Evolutionary conservation across 2,888 invertebrate genomes (phyloP).

Genomic region (Lymantria monacha): DNA sequence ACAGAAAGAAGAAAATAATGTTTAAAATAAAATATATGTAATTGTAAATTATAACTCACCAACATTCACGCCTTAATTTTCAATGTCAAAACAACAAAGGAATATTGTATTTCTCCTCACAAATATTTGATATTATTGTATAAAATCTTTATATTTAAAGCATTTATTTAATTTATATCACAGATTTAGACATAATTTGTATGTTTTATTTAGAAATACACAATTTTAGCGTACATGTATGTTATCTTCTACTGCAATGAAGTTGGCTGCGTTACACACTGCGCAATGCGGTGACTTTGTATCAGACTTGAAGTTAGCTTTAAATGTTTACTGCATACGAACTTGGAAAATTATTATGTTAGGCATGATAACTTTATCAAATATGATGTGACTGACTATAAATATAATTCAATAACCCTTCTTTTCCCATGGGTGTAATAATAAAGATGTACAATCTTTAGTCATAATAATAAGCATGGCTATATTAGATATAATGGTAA

Average conservation of each 20-base stretch:
- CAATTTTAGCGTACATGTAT: constrained; percentile 30
- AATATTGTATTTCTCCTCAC: neutral
- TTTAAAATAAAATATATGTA: too few relatives aligned
- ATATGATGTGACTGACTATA: too few relatives aligned
- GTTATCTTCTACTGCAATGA: constrained; percentile 47
- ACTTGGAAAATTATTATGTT: neutral
- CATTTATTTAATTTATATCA: constrained; percentile 30
- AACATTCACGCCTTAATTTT: constrained; percentile 17
- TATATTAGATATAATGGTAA: too few relatives aligned
- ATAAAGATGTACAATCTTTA: too few relatives aligned
- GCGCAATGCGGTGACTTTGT: constrained; percentile 61
- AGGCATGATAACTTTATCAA: too few relatives aligned
- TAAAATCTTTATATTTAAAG: constrained; percentile 2
- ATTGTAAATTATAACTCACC: constrained; percentile 17
- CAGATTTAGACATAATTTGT: constrained; percentile 29
- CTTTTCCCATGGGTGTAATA: too few relatives aligned
- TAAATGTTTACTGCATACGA: constrained; percentile 36
- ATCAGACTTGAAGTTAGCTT: constrained; percentile 48
- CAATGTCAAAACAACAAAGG: constrained; percentile 20
- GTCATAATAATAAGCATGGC: too few relatives aligned
- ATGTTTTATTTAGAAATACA: constrained; percentile 23
- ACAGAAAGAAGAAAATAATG: neutral
- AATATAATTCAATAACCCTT: too few relatives aligned
- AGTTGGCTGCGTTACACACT: constrained; percentile 38
- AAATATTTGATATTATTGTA: constrained; percentile 6